Percentiles rank a stretch among this genome's conserved stretches.
Conservation (phyloP, 23 tunicate genomes). For the Styela plicata region DNA sequence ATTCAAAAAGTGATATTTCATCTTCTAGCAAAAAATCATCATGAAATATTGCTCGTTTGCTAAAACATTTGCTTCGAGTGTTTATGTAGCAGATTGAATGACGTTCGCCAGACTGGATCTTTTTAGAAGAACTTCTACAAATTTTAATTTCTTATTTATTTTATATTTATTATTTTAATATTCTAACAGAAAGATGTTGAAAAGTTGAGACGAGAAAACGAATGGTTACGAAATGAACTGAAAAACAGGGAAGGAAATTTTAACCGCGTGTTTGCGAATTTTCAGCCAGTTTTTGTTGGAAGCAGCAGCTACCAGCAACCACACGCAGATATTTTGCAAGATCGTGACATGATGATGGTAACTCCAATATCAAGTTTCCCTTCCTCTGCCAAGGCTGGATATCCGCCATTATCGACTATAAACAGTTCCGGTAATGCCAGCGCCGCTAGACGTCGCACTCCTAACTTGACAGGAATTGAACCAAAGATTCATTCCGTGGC, state of each 20-base stretch:
- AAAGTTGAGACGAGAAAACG: constrained; percentile 49
- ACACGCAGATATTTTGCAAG: neutral
- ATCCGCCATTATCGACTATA: neutral
- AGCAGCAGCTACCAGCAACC: constrained; percentile 21
- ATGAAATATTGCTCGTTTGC: no score
- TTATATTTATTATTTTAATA: neutral
- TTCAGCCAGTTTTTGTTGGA: constrained; percentile 73
- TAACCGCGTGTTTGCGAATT: constrained; percentile 76
- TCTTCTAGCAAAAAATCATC: no score
- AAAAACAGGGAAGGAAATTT: constrained; percentile 79
- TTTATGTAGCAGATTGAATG: no score
- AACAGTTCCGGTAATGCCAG: neutral
- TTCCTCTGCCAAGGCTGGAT: neutral
- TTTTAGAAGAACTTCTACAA: no score
- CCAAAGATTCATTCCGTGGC: neutral
- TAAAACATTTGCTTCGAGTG: no score
- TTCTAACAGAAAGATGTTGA: constrained; percentile 39
- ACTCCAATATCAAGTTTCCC: constrained; percentile 49
- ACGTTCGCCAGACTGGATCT: no score
- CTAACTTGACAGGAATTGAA: constrained; percentile 24
- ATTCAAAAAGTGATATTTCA: no score
- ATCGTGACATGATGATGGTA: constrained; percentile 59
- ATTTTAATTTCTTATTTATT: no score
- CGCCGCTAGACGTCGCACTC: neutral
- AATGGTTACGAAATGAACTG: constrained; percentile 65